Evolutionary conservation across 2,113 vertebrate genomes (phyloP).

Genomic region (Arvicanthis niloticus): DNA sequence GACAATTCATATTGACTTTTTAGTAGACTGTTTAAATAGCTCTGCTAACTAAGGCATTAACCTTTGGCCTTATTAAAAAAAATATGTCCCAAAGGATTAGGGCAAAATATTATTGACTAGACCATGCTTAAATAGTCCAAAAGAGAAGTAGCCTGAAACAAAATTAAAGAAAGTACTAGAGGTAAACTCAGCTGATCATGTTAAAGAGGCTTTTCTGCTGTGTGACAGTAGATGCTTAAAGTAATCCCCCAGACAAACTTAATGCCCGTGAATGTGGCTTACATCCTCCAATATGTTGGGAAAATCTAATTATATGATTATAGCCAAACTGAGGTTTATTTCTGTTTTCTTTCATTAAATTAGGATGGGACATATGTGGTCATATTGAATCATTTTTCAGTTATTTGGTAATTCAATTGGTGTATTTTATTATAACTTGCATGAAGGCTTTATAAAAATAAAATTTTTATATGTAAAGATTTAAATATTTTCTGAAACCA

Average conservation of each 20-base stretch:
- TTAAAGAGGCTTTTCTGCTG: neutral
- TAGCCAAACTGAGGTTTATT: constrained; percentile 45
- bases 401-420: constrained; percentile 25
- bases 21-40: constrained; percentile 42
- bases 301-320: constrained; percentile 44
- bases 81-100: constrained; percentile 40
- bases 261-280: neutral
- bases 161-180: neutral
- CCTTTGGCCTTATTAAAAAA: constrained; percentile 54
- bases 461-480: neutral
- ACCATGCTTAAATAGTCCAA: constrained; percentile 32
- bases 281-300: neutral
- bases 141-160: constrained; percentile 3
- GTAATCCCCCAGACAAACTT: neutral
- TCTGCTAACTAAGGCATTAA: constrained; percentile 52
- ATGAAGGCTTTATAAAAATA: neutral
- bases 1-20: constrained; percentile 42
- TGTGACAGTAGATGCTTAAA: constrained; percentile 16
- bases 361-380: neutral
- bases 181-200: neutral
- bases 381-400: constrained; percentile 13
- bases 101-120: constrained; percentile 43
- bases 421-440: constrained; percentile 12
- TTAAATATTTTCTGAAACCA: constrained; percentile 40
- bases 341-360: constrained; percentile 62